These are phyloP conservation scores for Trialeurodes vaporariorum DNA, from an alignment of 1,140 invertebrate species.

Conservation along the genomic window DNA sequence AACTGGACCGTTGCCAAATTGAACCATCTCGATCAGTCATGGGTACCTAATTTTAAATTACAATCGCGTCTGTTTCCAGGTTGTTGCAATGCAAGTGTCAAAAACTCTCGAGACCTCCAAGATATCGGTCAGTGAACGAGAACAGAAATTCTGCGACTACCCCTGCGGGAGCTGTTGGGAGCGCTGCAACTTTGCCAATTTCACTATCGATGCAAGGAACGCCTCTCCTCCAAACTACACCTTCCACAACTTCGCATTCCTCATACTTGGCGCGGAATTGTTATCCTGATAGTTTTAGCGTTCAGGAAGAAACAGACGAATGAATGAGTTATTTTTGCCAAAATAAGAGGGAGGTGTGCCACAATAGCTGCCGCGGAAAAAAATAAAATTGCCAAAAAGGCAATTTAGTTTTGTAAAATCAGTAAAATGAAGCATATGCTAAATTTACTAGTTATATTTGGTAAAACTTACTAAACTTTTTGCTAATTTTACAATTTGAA, in stretches of 20 bases:
- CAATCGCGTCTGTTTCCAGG: slow-evolving; percentile 48
- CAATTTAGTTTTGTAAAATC: no score
- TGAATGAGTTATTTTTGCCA: no score
- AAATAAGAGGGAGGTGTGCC: no score
- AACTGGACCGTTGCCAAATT: background rate
- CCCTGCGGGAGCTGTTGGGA: slow-evolving; percentile 33
- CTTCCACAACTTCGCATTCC: slow-evolving; percentile 31
- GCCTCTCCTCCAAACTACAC: slow-evolving; percentile 40
- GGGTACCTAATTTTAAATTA: background rate
- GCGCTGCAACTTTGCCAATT: slow-evolving; percentile 39
- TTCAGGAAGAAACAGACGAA: background rate
- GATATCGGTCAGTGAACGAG: slow-evolving; percentile 49
- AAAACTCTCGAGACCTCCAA: slow-evolving; percentile 42
- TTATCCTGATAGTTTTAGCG: background rate
- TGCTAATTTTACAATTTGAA: no score
- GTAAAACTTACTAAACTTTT: no score
- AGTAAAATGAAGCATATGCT: no score
- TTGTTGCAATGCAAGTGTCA: slow-evolving; percentile 39
- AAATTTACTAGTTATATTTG: no score
- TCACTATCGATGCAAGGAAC: slow-evolving; percentile 48
- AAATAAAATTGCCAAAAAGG: no score
- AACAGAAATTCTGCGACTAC: slow-evolving; percentile 42
- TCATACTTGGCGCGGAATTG: slow-evolving; percentile 10
- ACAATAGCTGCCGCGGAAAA: no score
- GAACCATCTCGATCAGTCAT: background rate